Evolutionary conservation across 2,888 invertebrate genomes (phyloP).

Genomic region (Lepeophtheirus nordmannii): DNA sequence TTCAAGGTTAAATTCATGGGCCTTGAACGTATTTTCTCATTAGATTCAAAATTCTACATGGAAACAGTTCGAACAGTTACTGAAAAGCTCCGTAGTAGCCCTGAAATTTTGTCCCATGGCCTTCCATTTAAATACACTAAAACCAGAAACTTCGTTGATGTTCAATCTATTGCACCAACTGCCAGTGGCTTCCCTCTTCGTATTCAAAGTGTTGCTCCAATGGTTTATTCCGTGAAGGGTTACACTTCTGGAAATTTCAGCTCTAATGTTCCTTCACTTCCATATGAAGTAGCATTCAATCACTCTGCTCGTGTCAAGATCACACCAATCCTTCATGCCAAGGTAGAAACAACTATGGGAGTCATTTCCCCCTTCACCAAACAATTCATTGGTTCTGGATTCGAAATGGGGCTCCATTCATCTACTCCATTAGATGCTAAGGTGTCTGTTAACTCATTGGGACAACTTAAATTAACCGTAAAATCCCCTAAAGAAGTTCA

Average conservation of each 20-base stretch:
- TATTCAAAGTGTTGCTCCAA: background rate
- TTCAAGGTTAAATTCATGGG: background rate
- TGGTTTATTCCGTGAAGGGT: constrained; percentile 12
- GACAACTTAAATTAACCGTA: constrained; percentile 11
- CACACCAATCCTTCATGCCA: constrained; percentile 9
- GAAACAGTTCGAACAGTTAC: constrained; percentile 6
- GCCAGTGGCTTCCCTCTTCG: constrained; percentile 18
- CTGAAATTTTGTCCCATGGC: background rate
- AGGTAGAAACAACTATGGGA: constrained; percentile 15
- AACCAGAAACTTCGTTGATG: background rate
- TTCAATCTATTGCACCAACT: constrained; percentile 10
- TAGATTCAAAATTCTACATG: constrained; percentile 8
- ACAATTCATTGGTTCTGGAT: constrained; percentile 17
- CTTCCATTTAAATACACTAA: constrained; percentile 11
- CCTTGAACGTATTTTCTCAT: background rate
- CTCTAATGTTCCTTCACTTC: background rate
- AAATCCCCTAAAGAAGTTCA: constrained; percentile 16
- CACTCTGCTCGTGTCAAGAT: constrained; percentile 9
- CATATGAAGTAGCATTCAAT: background rate
- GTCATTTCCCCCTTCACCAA: constrained; percentile 23
- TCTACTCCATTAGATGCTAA: constrained; percentile 8
- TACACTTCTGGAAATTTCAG: background rate
- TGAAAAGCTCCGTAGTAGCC: constrained; percentile 13
- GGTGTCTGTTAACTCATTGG: background rate
- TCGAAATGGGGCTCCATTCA: constrained; percentile 13